These are phyloP conservation scores for Equus quagga DNA, from an alignment of 2,113 vertebrate species.

Conservation along the genomic window DNA sequence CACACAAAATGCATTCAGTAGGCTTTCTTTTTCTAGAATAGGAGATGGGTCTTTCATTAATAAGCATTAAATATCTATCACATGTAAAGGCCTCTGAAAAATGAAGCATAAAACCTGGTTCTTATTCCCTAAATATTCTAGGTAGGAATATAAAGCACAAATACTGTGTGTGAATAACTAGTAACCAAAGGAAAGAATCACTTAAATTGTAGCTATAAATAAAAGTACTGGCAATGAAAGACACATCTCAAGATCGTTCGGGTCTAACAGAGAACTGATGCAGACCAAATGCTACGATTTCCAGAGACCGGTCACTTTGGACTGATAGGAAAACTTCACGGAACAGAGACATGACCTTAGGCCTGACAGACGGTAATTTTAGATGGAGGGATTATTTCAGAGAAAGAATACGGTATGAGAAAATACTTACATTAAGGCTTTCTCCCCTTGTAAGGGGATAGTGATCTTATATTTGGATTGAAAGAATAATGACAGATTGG, in stretches of 20 bases:
- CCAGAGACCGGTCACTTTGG: neutral
- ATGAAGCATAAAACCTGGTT: neutral
- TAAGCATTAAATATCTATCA: neutral
- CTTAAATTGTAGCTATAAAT: neutral
- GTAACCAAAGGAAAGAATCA: neutral
- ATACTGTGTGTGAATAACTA: neutral
- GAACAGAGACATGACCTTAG: neutral
- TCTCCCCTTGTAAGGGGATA: neutral
- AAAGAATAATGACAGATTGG: neutral
- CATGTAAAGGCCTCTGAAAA: conserved; percentile 4
- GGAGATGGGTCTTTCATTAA: neutral
- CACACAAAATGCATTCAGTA: neutral
- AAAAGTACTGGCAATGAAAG: neutral
- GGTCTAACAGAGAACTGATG: neutral
- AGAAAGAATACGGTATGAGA: neutral
- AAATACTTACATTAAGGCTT: neutral
- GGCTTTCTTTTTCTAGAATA: neutral
- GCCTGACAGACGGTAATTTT: neutral
- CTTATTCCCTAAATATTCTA: neutral
- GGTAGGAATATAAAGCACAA: neutral
- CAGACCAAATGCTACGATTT: neutral
- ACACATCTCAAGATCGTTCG: neutral
- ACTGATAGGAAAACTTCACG: neutral
- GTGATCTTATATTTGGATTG: neutral
- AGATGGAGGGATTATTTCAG: neutral